These are phyloP conservation scores for Heterochromis multidens DNA, from an alignment of 2,113 vertebrate species.

Conservation along the genomic window DNA sequence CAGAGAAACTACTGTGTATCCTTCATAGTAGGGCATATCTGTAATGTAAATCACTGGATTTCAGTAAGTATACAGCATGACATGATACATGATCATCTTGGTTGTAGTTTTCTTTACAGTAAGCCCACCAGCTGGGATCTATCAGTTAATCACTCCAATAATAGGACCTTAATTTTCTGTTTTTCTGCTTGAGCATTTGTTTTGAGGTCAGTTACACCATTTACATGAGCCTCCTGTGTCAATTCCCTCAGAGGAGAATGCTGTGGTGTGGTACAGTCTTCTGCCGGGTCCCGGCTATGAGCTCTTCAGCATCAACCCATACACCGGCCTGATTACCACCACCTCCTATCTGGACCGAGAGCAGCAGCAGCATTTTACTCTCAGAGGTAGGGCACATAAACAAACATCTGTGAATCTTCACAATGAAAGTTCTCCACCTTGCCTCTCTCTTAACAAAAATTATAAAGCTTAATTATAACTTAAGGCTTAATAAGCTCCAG, in stretches of 20 bases:
- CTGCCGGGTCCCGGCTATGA: conserved; percentile 81
- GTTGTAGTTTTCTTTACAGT: background rate
- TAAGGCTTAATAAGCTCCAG: background rate
- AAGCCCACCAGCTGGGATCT: no score
- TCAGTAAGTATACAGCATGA: background rate
- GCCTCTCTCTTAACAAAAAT: background rate
- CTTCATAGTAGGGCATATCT: background rate
- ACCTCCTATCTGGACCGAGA: conserved; percentile 83
- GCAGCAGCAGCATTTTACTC: conserved; percentile 74
- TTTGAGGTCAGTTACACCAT: background rate
- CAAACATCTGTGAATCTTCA: background rate
- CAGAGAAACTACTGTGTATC: background rate
- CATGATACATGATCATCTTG: background rate
- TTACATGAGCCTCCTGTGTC: background rate
- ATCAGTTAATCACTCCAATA: background rate
- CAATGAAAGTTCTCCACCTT: background rate
- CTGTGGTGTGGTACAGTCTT: conserved; percentile 84
- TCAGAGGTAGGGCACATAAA: conserved; percentile 78
- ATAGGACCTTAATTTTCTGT: background rate
- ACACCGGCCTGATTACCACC: conserved; percentile 82
- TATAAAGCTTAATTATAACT: background rate
- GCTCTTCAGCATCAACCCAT: conserved; percentile 81
- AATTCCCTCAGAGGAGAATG: conserved; percentile 79
- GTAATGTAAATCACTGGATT: background rate
- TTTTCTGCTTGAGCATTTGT: background rate